These are phyloP conservation scores for Ceuthmochares aereus DNA, from an alignment of 2,113 vertebrate species.

Conservation along the genomic window DNA sequence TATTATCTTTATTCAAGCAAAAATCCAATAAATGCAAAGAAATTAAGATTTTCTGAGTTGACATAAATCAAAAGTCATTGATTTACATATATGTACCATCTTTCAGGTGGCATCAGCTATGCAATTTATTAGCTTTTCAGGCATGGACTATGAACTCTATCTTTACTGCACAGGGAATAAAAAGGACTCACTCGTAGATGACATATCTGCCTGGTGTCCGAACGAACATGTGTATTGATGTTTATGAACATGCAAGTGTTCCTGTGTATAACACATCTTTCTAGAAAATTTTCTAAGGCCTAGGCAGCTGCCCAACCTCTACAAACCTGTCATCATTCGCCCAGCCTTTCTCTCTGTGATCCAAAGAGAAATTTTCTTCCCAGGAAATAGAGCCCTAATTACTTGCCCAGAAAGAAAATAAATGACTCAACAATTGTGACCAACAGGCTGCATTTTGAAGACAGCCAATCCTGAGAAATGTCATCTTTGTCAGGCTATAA, in stretches of 20 bases:
- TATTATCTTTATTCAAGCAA: not conserved
- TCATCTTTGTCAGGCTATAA: not conserved
- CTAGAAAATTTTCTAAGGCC: not conserved
- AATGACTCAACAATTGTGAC: conserved; percentile 4
- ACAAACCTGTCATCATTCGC: not conserved
- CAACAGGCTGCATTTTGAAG: not conserved
- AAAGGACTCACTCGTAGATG: not conserved
- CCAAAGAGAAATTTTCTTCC: conserved; percentile 10
- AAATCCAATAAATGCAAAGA: not conserved
- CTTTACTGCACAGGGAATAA: not conserved
- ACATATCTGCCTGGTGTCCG: not conserved
- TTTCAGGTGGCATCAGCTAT: not conserved
- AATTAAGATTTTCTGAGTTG: not conserved
- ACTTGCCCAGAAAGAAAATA: conserved; percentile 19
- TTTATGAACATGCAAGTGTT: not conserved
- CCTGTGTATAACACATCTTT: not conserved
- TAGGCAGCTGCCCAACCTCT: not conserved
- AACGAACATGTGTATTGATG: not conserved
- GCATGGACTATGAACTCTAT: not conserved
- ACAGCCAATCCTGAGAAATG: conserved; percentile 3
- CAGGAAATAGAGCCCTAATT: not conserved
- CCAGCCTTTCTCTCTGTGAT: not conserved
- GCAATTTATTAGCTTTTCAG: not conserved
- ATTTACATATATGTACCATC: not conserved
- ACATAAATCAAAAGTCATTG: not conserved